A percentile compares a stretch with the other conserved stretches of the same genome.
Conservation (phyloP, 2,113 vertebrate species). For the Himantopus leucocephalus region DNA sequence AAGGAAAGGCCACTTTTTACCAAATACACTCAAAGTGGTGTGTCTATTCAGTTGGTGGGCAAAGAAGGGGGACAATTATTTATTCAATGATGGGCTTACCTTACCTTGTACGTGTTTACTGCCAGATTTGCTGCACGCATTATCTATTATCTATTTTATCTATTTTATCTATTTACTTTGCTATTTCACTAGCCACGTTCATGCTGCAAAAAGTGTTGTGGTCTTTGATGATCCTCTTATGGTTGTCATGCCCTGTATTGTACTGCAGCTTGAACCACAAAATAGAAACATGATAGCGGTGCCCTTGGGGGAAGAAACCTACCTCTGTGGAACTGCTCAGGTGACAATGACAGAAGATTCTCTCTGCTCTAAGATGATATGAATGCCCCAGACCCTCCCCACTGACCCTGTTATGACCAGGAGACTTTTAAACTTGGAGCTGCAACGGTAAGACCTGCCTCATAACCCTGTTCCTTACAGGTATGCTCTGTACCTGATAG, state of each 20-base stretch:
- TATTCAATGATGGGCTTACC: not conserved
- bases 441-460: not conserved
- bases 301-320: not conserved
- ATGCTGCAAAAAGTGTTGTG: not conserved
- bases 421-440: not conserved
- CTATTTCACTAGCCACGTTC: not conserved
- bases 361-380: not conserved
- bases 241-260: not conserved
- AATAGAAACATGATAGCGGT: not conserved
- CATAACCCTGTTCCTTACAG: not conserved
- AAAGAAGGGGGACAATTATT: not conserved
- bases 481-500: not conserved
- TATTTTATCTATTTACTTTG: not conserved
- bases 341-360: not conserved
- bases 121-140: not conserved
- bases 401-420: not conserved
- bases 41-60: not conserved
- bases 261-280: not conserved
- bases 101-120: not conserved
- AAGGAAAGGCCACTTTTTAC: not conserved
- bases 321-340: not conserved
- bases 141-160: not conserved
- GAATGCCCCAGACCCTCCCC: not conserved
- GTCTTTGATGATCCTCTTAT: not conserved
- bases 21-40: not conserved